Evolutionary conservation across 2,113 vertebrate genomes (phyloP).

Genomic region (Lanius ludovicianus): DNA sequence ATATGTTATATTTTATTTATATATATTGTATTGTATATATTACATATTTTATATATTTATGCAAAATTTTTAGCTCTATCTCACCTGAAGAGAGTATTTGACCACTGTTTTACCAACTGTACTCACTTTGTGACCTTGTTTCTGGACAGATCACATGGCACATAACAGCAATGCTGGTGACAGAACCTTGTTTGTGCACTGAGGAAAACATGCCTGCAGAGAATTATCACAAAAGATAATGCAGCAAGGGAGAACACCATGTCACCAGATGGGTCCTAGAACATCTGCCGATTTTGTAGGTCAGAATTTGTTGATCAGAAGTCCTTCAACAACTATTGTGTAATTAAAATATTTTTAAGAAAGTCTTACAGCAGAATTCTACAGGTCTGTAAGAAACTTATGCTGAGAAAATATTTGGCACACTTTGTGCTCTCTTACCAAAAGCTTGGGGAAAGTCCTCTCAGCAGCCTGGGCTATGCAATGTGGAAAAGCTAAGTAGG

Average conservation of each 20-base stretch:
- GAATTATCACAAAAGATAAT: background rate
- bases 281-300: background rate
- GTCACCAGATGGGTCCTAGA: background rate
- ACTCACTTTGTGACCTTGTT: background rate
- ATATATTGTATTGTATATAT: too few relatives aligned
- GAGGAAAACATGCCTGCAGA: background rate
- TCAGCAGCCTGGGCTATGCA: background rate
- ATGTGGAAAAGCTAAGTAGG: background rate
- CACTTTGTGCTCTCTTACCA: background rate
- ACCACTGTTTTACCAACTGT: background rate
- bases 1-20: too few relatives aligned
- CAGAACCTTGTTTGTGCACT: background rate
- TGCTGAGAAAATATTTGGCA: background rate
- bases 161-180: accelerated
- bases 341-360: background rate
- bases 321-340: background rate
- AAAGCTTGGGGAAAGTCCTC: background rate
- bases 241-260: background rate
- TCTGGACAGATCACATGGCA: background rate
- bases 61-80: background rate
- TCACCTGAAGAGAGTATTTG: background rate
- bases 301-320: background rate
- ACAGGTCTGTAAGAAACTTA: background rate
- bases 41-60: too few relatives aligned
- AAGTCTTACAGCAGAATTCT: background rate